A percentile compares a stretch with the other conserved stretches of the same genome.
Evolutionary conservation across 2,113 vertebrate species (phyloP).

Genomic region (Junco hyemalis): DNA sequence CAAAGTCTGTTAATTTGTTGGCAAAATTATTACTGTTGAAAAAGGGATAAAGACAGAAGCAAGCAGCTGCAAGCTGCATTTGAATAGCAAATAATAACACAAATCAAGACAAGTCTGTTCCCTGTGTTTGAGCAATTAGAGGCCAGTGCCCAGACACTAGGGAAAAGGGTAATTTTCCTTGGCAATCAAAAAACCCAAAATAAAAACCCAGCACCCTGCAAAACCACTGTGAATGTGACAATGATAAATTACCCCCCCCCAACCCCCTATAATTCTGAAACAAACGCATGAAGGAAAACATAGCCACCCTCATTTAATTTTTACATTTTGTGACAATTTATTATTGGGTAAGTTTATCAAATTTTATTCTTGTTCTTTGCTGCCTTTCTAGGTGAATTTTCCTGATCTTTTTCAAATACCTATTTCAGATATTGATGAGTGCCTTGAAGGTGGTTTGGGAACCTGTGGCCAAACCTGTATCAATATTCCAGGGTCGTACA

Average conservation of each 20-base stretch:
- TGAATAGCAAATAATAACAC: not conserved
- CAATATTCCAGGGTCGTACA: slow-evolving; percentile 62
- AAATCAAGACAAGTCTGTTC: not conserved
- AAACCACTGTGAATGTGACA: not conserved
- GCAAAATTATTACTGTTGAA: not conserved
- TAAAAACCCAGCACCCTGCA: not conserved
- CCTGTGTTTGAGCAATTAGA: not conserved
- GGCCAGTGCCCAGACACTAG: not conserved
- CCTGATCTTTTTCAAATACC: not conserved
- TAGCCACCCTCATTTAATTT: not conserved
- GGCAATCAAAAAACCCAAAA: not conserved
- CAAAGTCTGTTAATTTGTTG: not conserved
- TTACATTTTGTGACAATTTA: not conserved
- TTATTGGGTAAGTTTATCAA: not conserved
- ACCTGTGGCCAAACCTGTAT: slow-evolving; percentile 62
- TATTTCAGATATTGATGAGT: slow-evolving; percentile 68
- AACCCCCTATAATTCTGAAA: not conserved
- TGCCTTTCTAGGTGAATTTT: not conserved
- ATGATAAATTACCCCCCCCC: not conserved
- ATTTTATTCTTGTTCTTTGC: not conserved
- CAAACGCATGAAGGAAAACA: not conserved
- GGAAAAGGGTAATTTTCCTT: not conserved
- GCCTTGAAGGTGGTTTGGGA: slow-evolving; percentile 56
- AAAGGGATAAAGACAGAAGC: not conserved
- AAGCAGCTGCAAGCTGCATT: not conserved